Evolutionary conservation across 2,797 vertebrate genomes (phyloP).

Genomic region (Psittacula echo): DNA sequence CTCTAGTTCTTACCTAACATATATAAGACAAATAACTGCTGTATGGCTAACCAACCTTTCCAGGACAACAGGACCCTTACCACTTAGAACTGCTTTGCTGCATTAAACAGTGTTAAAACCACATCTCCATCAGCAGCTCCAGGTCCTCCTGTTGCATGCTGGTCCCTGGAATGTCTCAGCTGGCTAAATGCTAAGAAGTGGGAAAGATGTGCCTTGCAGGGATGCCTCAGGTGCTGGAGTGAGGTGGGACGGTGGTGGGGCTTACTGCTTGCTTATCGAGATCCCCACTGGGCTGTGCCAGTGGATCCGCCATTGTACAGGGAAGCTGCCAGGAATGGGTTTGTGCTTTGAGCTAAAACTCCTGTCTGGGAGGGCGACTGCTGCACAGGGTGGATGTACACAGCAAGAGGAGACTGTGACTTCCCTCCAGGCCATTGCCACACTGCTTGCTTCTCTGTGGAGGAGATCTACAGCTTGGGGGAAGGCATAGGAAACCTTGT

Average conservation of each 20-base stretch:
- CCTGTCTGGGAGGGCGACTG: background rate
- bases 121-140: background rate
- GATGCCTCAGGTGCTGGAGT: background rate
- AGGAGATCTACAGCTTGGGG: background rate
- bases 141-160: rapidly evolving
- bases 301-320: background rate
- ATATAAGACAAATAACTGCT: background rate
- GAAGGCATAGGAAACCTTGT: background rate
- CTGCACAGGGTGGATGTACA: rapidly evolving
- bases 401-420: rapidly evolving
- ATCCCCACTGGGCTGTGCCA: rapidly evolving
- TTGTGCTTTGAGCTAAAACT: background rate
- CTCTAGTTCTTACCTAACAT: background rate
- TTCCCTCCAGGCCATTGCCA: rapidly evolving
- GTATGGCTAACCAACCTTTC: background rate
- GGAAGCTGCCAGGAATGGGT: background rate
- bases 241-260: background rate
- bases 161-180: background rate
- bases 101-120: background rate
- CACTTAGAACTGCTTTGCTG: background rate
- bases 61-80: background rate
- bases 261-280: background rate
- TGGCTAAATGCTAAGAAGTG: background rate
- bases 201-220: background rate
- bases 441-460: background rate